Percentiles rank a stretch among this genome's conserved stretches.
phyloP scores from a whole-genome alignment of 2,888 invertebrate species.

The Ceramica pisi region DNA sequence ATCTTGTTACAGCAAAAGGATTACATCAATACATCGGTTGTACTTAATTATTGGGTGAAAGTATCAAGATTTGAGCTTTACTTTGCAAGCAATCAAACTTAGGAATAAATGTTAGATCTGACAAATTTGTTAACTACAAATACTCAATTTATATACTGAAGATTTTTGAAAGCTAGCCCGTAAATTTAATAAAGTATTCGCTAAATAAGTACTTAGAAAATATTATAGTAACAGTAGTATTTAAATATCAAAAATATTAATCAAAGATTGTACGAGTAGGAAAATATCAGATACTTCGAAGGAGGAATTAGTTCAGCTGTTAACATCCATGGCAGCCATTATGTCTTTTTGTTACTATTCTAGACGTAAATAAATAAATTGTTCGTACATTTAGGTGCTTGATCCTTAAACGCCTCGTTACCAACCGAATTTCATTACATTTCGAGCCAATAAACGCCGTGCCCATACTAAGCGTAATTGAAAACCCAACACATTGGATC shows the following conservation, averaged over 20 bases:
- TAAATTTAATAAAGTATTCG: too few relatives aligned
- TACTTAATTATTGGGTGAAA: background rate
- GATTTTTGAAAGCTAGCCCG: too few relatives aligned
- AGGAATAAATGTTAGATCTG: background rate
- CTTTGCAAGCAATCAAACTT: background rate
- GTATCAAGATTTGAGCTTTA: too few relatives aligned
- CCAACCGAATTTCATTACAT: slow-evolving; percentile 25
- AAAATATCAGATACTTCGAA: too few relatives aligned
- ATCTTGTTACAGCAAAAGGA: background rate
- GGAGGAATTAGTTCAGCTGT: background rate
- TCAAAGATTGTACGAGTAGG: too few relatives aligned
- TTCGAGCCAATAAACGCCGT: slow-evolving; percentile 36
- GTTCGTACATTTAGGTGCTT: background rate
- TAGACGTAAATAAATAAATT: background rate
- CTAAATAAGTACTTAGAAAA: too few relatives aligned
- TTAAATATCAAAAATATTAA: too few relatives aligned
- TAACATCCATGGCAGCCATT: background rate
- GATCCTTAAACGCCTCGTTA: slow-evolving; percentile 1
- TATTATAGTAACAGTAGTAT: too few relatives aligned
- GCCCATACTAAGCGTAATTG: slow-evolving; percentile 33
- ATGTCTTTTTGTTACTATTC: background rate
- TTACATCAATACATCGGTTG: background rate
- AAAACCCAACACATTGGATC: slow-evolving; percentile 26
- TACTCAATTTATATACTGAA: background rate
- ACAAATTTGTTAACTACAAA: background rate